Base-by-base conservation (phyloP, 2,113 vertebrate genomes). In the Xenopus laevis region DNA sequence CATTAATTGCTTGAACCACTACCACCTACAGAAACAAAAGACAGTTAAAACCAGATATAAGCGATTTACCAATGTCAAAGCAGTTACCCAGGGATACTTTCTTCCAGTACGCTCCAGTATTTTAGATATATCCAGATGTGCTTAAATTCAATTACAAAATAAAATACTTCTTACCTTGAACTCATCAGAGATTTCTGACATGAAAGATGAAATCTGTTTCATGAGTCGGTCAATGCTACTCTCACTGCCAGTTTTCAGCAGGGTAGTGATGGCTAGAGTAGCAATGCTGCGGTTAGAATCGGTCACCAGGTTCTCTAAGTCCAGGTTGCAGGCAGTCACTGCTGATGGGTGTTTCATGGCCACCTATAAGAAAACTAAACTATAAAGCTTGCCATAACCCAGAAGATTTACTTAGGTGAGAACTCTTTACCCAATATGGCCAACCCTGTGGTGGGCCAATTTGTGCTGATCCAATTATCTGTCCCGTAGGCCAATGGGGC, bases 181-280 rank as follows among this genome's bases (percentile, higher is more conserved):
- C 45, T 93, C 92, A 61, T 93, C 92, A 0, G 91, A 92, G 79
- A 93, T 93, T 84, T 93, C 92, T 0, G 92, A 93, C 92, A 93
- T 93, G 77, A 93, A 93, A 18, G 92, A 92, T 6, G 92, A 93
- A 78, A 93, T 93, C 81, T 93, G 91, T 68, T 93, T 93, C 92
- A 93, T 93, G 65, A 93, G 92, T 7, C 92, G 86, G 83, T 93
- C 92, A 0, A 93, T 91, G 84, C 91, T 93, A 84, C 91, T 89
- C 83, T 93, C 92, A 0, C 91, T 93, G 71, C 92, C 92, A 0
- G 91, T 93, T 80, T 93, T 93, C 61, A 93, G 88, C 63, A 93
- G 78, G 0, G 92, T 93, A 68, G 92, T 93, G 83, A 93, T 93
- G 74, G 92, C 92, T 79, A 93, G 76, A 0, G 91, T 93, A 66